These are phyloP conservation scores for Agrochola litura DNA, from an alignment of 2,888 invertebrate genomes.

Conservation along the genomic window DNA sequence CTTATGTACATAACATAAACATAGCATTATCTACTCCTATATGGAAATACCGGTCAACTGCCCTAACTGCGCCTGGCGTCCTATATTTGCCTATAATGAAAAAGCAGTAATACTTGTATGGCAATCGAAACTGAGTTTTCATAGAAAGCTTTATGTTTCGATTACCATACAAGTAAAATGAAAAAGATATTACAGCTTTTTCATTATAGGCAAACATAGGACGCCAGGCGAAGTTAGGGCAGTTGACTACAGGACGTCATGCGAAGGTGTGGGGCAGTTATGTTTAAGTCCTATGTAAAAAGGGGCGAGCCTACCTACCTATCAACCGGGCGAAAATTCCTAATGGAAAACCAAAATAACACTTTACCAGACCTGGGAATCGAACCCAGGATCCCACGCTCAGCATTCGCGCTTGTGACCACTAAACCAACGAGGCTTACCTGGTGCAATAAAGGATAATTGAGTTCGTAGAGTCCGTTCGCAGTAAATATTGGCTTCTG, in stretches of 20 bases:
- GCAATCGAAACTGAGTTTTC: too few relatives aligned
- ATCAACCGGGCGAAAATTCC: neutral
- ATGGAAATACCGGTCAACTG: neutral
- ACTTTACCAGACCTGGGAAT: neutral
- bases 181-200: too few relatives aligned
- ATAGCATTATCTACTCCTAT: neutral
- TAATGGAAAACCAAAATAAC: neutral
- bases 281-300: neutral
- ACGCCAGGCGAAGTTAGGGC: neutral
- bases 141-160: too few relatives aligned
- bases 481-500: conserved; percentile 77
- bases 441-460: conserved; percentile 76
- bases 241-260: neutral
- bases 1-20: neutral
- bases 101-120: too few relatives aligned
- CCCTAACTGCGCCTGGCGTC: too few relatives aligned
- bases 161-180: too few relatives aligned
- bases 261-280: neutral
- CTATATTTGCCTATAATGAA: too few relatives aligned
- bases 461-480: conserved; percentile 74
- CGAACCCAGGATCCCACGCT: neutral
- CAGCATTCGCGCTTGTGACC: neutral
- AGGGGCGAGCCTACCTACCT: neutral
- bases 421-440: conserved; percentile 58
- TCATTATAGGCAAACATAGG: too few relatives aligned